phyloP scores from a whole-genome alignment of 2,113 vertebrate species.

The Perca fluviatilis region DNA sequence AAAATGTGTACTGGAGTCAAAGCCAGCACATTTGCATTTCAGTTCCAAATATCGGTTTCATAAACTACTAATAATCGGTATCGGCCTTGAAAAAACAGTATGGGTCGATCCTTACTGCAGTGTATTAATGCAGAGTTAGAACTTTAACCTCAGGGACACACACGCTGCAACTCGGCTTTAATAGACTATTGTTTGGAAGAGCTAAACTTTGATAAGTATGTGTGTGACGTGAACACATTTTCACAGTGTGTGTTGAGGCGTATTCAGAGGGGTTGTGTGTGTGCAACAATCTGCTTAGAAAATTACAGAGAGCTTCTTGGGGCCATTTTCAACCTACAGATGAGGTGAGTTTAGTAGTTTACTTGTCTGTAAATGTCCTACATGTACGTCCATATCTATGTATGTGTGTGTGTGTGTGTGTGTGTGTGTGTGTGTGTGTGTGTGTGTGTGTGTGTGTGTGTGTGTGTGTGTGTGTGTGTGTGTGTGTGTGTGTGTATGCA shows the following conservation, averaged over 20 bases:
- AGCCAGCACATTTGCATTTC: too few relatives aligned
- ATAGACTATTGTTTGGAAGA: neutral
- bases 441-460: neutral
- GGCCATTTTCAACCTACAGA: neutral
- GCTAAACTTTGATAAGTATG: neutral
- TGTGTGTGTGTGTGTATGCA: neutral
- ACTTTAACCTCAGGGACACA: conserved; percentile 29
- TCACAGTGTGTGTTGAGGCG: neutral
- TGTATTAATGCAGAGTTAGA: conserved; percentile 45
- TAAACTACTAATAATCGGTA: too few relatives aligned
- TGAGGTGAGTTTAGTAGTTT: neutral
- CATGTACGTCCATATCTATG: neutral
- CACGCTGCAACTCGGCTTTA: neutral
- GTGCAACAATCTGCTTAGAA: neutral
- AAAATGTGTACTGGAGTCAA: too few relatives aligned
- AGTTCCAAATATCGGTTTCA: too few relatives aligned
- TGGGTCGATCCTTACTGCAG: conserved; percentile 8
- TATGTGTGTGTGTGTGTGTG: too few relatives aligned
- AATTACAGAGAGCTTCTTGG: neutral
- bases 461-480: neutral
- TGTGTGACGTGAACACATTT: neutral
- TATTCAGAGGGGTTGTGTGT: neutral
- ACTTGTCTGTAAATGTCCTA: neutral
- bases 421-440: neutral
- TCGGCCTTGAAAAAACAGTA: too few relatives aligned